Evolutionary conservation across 1,140 invertebrate species (phyloP).

Genomic region (Macrotrachela quadricornifera): DNA sequence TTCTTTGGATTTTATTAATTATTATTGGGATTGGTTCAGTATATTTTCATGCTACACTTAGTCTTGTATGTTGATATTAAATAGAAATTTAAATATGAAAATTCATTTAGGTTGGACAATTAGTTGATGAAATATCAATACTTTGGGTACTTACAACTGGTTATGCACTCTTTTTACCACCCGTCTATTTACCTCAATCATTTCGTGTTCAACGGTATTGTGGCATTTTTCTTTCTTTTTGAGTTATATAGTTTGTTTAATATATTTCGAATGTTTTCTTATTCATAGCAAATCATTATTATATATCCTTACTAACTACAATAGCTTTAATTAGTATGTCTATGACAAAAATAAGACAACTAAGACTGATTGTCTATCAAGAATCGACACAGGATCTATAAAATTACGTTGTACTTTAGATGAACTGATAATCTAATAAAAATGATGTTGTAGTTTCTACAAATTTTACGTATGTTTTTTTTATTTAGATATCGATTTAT

Average conservation of each 20-base stretch:
- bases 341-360: no score
- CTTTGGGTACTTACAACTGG: conserved; percentile 54
- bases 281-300: no score
- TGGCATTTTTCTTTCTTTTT: no score
- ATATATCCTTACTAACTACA: conserved; percentile 29
- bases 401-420: no score
- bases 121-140: conserved; percentile 55
- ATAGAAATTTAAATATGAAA: background rate
- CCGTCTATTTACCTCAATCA: conserved; percentile 43
- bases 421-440: no score
- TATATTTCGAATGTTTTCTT: no score
- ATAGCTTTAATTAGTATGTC: no score
- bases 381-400: no score
- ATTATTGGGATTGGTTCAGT: conserved; percentile 53
- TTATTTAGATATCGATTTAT: conserved; percentile 1
- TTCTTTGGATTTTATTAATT: conserved; percentile 51
- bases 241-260: no score
- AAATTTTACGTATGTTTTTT: no score
- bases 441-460: no score
- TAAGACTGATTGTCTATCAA: no score
- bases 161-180: conserved; percentile 48
- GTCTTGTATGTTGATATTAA: conserved; percentile 33
- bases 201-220: conserved; percentile 42
- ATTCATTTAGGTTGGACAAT: conserved; percentile 35
- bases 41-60: conserved; percentile 59